Evolutionary conservation across 2,113 vertebrate genomes (phyloP).

Genomic region (Nettapus auritus): DNA sequence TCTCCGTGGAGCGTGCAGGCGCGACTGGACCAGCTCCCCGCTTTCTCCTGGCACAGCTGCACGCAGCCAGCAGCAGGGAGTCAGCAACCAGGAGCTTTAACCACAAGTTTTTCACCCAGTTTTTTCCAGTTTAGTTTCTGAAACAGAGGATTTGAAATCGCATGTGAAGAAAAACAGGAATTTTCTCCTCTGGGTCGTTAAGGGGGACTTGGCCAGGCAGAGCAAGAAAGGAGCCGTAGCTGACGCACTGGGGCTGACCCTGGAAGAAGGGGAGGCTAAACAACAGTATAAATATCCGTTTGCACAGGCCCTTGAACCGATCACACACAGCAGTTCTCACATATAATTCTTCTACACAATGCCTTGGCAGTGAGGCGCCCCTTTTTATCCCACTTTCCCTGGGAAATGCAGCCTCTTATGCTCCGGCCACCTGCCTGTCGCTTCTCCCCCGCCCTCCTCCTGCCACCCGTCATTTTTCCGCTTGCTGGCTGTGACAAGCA

Average conservation of each 20-base stretch:
- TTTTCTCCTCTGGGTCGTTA: not conserved
- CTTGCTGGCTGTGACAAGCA: not conserved
- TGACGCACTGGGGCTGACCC: not conserved
- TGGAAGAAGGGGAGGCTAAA: not conserved
- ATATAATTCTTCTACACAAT: not conserved
- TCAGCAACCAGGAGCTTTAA: not conserved
- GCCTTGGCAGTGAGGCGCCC: not conserved
- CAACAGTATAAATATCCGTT: not conserved
- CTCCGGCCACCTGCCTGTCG: not conserved
- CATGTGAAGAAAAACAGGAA: not conserved
- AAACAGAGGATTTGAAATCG: conserved; percentile 10
- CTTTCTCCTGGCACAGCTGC: conserved; percentile 40
- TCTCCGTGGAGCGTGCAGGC: conserved; percentile 43
- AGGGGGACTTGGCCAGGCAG: not conserved
- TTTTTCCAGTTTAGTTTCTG: not conserved
- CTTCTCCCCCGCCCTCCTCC: not conserved
- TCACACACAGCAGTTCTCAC: not conserved
- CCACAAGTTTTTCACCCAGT: not conserved
- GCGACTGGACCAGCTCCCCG: conserved; percentile 46
- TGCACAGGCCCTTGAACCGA: not conserved
- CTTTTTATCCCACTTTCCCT: not conserved
- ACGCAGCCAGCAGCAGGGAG: not conserved
- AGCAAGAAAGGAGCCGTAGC: not conserved
- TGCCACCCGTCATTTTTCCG: not conserved
- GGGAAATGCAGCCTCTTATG: not conserved